phyloP scores from a whole-genome alignment of 2,113 vertebrate species.

The Tyrannus savana region DNA sequence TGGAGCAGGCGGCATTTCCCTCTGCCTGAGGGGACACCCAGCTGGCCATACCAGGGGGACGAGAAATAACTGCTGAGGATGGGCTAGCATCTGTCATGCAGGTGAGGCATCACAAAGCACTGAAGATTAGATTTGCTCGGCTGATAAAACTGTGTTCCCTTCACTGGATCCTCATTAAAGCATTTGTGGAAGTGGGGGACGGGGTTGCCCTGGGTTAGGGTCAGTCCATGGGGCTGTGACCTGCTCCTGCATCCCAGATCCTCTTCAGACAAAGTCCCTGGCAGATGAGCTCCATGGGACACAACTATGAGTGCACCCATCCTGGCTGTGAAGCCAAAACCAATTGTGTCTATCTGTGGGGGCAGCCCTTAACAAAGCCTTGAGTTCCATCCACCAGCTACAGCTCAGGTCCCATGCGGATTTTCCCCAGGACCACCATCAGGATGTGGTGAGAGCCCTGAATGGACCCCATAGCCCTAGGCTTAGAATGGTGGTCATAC shows the following conservation, averaged over 20 bases:
- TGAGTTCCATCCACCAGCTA: fast-evolving
- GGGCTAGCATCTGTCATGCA: too few species aligned
- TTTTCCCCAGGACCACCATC: neutral
- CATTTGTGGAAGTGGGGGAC: neutral
- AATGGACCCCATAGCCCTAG: fast-evolving
- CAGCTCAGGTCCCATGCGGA: fast-evolving
- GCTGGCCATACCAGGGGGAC: too few species aligned
- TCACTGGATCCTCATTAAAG: neutral
- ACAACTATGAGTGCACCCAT: too few species aligned
- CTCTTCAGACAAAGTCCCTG: neutral
- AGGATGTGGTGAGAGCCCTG: neutral
- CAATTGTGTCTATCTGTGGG: neutral
- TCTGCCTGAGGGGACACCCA: neutral
- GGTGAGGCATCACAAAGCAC: fast-evolving
- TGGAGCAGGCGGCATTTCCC: neutral
- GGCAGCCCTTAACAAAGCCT: neutral
- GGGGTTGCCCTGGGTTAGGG: neutral
- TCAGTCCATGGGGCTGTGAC: fast-evolving
- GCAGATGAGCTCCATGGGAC: neutral
- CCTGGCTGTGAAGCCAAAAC: fast-evolving
- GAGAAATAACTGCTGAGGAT: too few species aligned
- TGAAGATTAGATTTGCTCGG: neutral
- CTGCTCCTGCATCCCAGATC: fast-evolving
- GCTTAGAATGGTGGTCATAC: fast-evolving
- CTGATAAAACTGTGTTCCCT: neutral